Evolutionary conservation across 1,140 invertebrate genomes (phyloP).

Genomic region (Cyrtorhinus lividipennis): DNA sequence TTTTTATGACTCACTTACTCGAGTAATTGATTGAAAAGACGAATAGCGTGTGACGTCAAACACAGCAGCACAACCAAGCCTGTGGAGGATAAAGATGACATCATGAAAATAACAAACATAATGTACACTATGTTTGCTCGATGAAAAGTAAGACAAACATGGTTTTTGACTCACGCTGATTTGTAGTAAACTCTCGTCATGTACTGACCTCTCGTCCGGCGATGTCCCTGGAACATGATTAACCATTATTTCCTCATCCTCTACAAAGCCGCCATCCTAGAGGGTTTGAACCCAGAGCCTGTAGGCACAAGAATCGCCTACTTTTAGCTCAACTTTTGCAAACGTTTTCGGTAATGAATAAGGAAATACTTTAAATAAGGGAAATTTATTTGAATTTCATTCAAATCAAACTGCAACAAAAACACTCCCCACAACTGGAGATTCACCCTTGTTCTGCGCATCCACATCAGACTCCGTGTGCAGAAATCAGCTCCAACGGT

Average conservation of each 20-base stretch:
- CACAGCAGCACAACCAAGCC: constrained; percentile 63
- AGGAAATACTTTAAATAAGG: constrained; percentile 3
- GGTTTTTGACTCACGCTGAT: constrained; percentile 67
- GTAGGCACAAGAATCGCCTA: too few species aligned
- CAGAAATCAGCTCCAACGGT: constrained; percentile 60
- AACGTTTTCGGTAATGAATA: not conserved
- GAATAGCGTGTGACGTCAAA: constrained; percentile 60
- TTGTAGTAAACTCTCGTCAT: constrained; percentile 83
- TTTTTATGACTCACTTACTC: constrained; percentile 35
- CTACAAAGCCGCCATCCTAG: too few species aligned
- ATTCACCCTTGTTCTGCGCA: constrained; percentile 44
- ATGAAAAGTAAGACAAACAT: too few species aligned
- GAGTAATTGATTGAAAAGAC: constrained; percentile 60
- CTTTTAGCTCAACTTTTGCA: too few species aligned
- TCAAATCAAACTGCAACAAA: too few species aligned
- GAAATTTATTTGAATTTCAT: too few species aligned
- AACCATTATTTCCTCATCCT: too few species aligned
- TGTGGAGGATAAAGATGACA: constrained; percentile 30
- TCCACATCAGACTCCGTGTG: constrained; percentile 46
- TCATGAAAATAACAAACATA: too few species aligned
- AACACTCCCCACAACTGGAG: constrained; percentile 45
- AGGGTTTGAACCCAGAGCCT: too few species aligned
- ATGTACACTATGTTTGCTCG: too few species aligned
- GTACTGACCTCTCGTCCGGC: constrained; percentile 73
- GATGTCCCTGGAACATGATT: constrained; percentile 67